Evolutionary conservation across 2,888 invertebrate genomes (phyloP).

Genomic region (Buathra laborator): DNA sequence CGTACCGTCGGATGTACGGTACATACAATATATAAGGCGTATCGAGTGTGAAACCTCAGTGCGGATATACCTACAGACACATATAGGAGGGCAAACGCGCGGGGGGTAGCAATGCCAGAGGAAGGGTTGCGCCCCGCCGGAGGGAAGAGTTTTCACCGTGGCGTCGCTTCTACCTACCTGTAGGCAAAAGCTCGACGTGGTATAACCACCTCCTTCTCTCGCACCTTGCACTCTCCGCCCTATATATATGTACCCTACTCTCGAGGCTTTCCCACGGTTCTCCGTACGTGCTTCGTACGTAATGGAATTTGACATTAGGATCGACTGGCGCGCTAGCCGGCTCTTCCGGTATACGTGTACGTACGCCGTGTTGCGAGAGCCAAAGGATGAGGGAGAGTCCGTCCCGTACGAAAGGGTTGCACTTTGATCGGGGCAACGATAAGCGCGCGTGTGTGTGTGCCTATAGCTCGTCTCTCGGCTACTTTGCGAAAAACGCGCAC

Average conservation of each 20-base stretch:
- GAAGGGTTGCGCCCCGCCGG: constrained; percentile 59
- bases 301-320: constrained; percentile 80
- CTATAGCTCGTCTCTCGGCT: constrained; percentile 10
- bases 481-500: constrained; percentile 50
- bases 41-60: constrained; percentile 75
- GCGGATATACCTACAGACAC: constrained; percentile 49
- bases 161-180: constrained; percentile 55
- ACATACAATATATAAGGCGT: constrained; percentile 67
- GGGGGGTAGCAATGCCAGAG: constrained; percentile 12
- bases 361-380: not conserved
- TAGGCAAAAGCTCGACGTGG: constrained; percentile 51
- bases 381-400: not conserved
- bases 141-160: constrained; percentile 44
- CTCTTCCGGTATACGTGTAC: constrained; percentile 35
- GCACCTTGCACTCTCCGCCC: constrained; percentile 51
- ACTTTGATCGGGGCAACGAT: constrained; percentile 63
- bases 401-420: constrained; percentile 50
- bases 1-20: constrained; percentile 68
- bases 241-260: constrained; percentile 56
- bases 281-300: constrained; percentile 70
- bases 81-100: not conserved
- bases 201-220: constrained; percentile 45
- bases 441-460: constrained; percentile 16
- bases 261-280: constrained; percentile 65
- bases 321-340: constrained; percentile 70